These are phyloP conservation scores for Noturus placidus DNA, from an alignment of 2,113 vertebrate species.

Conservation along the genomic window DNA sequence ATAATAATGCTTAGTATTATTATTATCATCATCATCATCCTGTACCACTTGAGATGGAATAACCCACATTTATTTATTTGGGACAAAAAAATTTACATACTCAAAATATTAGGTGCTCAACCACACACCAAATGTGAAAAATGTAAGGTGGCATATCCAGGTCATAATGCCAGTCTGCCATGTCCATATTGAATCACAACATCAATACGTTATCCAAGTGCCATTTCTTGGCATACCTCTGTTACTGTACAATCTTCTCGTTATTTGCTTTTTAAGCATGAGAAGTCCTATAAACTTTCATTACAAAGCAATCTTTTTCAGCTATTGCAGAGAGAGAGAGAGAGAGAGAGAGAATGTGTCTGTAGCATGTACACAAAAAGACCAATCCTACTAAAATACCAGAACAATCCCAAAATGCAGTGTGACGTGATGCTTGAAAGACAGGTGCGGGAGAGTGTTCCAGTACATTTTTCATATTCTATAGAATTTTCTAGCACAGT, in stretches of 20 bases:
- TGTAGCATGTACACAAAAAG: background rate
- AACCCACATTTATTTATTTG: too few species aligned
- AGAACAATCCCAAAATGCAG: background rate
- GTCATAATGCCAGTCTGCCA: background rate
- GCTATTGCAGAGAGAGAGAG: too few species aligned
- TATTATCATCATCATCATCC: too few species aligned
- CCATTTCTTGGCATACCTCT: background rate
- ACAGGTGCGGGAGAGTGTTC: slow-evolving; percentile 16
- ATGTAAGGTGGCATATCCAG: background rate
- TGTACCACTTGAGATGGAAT: too few species aligned
- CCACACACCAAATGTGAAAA: background rate
- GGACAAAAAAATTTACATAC: background rate
- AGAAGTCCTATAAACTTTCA: background rate
- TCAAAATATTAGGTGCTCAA: background rate
- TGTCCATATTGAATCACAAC: background rate
- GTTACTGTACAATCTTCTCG: background rate
- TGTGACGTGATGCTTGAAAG: background rate
- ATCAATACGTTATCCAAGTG: background rate
- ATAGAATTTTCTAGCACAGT: slow-evolving; percentile 49
- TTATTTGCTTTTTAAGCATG: background rate
- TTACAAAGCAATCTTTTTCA: background rate
- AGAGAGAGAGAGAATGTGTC: background rate
- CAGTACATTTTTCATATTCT: slow-evolving; percentile 61
- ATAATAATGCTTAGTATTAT: too few species aligned
- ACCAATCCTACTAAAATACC: background rate